A percentile compares a stretch with the other conserved stretches of the same genome.
phyloP scores from a whole-genome alignment of 2,797 vertebrate species.

The Vespertilio murinus region DNA sequence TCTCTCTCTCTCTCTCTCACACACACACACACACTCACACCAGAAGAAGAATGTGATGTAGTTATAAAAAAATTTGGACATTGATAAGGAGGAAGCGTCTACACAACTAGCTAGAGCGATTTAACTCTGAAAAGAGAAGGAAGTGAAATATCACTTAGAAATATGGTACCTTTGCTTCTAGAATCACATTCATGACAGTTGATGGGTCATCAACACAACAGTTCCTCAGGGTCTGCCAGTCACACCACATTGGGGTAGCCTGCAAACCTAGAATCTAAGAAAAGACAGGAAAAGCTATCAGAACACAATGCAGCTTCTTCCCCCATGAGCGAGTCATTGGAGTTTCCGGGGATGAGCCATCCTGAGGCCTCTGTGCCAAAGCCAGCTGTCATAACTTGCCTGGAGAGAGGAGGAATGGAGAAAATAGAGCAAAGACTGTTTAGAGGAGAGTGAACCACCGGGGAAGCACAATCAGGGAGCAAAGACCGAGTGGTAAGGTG shows the following conservation, averaged over 20 bases:
- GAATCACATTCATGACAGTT: slow-evolving; percentile 87
- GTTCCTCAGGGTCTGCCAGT: slow-evolving; percentile 93
- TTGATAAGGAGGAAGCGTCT: neutral
- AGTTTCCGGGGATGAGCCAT: neutral
- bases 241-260: slow-evolving; percentile 86
- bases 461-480: neutral
- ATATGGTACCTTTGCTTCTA: slow-evolving; percentile 90
- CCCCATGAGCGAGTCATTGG: neutral
- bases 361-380: neutral
- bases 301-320: neutral
- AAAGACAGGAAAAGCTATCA: slow-evolving; percentile 49
- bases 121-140: neutral
- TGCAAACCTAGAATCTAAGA: slow-evolving; percentile 91
- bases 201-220: slow-evolving; percentile 89
- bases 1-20: too few relatives aligned
- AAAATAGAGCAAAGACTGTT: neutral
- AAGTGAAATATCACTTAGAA: neutral
- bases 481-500: neutral
- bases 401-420: neutral
- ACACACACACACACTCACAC: neutral
- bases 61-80: neutral
- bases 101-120: neutral
- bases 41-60: neutral
- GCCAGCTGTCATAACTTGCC: neutral
- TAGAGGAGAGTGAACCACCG: neutral